Evolutionary conservation across 2,888 invertebrate species (phyloP), one percentile per base, ranked within the genome.

Genomic region (Hypolimnas misippus): DNA sequence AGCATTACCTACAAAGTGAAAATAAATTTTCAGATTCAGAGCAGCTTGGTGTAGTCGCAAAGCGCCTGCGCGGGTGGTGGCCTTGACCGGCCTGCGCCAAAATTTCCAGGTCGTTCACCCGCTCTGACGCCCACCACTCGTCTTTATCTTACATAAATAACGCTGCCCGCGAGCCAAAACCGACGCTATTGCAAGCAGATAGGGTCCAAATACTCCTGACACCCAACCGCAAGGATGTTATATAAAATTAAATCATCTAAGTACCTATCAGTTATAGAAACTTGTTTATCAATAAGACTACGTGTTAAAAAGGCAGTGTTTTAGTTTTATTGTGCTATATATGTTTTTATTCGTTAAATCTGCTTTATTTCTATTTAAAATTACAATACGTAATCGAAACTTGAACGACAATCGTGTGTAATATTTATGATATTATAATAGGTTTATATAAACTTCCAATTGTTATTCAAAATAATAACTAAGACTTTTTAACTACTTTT

Each of bases 61-160:
- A 73, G 82, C 84, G 86, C 79, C 65, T 82, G 87, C 86, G 85
- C 75, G 74, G 76, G 74, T 73, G 72, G 77, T 83, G 92, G 90
- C 92, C 92, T 92, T 92, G 92, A 92, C 92, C 92, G 89, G 84
- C 84, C 88, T 89, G 91, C 92, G 92, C 92, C 92, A 91, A 92
- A 92, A 89, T 87, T 88, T 86, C 85, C 90, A 84, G 91, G 87
- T 89, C 90, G 75, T 91, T 89, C 88, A 88, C 88, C 87, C 81
- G 80, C 79, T 79, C 74, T 82, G 83, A 82, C 86, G 86, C 90
- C 87, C 87, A 86, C 85, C 90, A 80, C 83, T 81, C 84, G 82
- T 72, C 82, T 86, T 86, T 87, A 89, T 89, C 89, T 87, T 85
- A 80, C 81, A 79, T 84, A 86, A 88, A 86, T 83, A 86, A 78